Base-by-base conservation (phyloP, 2,888 invertebrate genomes). In the Odontocerum albicorne region DNA sequence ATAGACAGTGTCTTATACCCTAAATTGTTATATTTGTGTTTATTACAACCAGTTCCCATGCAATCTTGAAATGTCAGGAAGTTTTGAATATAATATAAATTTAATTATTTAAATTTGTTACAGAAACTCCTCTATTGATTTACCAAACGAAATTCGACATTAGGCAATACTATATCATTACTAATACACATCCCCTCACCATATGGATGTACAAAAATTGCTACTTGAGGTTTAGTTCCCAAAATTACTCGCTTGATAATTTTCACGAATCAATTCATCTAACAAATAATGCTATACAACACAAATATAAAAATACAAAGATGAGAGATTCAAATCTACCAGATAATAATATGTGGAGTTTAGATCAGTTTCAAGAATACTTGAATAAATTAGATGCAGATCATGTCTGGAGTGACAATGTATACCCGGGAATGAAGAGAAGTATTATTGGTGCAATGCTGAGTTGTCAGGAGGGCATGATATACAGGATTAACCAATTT, bases 101-200 rank as follows among this genome's bases (percentile, higher is more conserved):
- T 27, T 27, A 27, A 27, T 27, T 10, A 7, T 7, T n/a, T 17
- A 40, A 10, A 17, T 10, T 51, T 35, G 58, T 77, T 75, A 17
- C 73, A 90, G 91, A 92, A 73, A 84, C 87, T 39, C 94, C 94
- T 1, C 70, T 92, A 39, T 71, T 95, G 38, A 84, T 95, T 33
- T 82, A 90, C 68, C 85, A 87, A 57, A 92, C 92, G 1, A 95
- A 95, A 74, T 95, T 95, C 68, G 94, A 95, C 67, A 92, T 95
- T 60, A 82, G 94, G 6, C 91, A 92, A 71, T 95, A 93, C 83
- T 92, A 92, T 70, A 72, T 95, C 46, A 86, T 92, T 1, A 90
- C 89, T 33, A 87, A 85, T 63, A 86, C 87, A 63, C 82, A 81
- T 62, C 90, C 89, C 0, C 74, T 94, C 44, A 86, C 87, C 1